Conservation (phyloP, 2,888 invertebrate species). For the Sepiola atlantica region DNA sequence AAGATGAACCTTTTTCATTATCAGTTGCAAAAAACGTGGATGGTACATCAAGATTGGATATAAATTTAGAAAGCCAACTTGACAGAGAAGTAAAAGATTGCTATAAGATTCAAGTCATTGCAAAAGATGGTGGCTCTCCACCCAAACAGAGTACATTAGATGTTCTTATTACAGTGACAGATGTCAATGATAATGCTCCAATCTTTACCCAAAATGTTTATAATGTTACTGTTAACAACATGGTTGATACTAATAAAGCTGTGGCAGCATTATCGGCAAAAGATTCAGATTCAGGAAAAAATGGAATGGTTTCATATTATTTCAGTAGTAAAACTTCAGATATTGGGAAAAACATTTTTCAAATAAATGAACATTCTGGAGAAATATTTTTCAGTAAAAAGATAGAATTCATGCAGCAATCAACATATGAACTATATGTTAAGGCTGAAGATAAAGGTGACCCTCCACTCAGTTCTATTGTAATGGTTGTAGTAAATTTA, state of each 20-base stretch:
- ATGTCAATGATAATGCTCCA: slow-evolving; percentile 10
- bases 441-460: background rate
- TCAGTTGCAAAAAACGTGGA: background rate
- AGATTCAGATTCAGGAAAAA: slow-evolving; percentile 2
- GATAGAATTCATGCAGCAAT: background rate
- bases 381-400: background rate
- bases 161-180: background rate
- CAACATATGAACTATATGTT: slow-evolving; percentile 10
- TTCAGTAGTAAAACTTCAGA: slow-evolving; percentile 1
- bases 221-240: slow-evolving; percentile 2
- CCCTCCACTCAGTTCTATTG: background rate
- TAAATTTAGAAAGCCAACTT: slow-evolving; percentile 19
- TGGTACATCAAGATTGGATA: background rate
- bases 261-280: background rate
- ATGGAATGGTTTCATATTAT: slow-evolving; percentile 32
- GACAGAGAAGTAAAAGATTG: background rate
- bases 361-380: background rate
- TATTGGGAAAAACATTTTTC: background rate
- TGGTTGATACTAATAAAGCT: background rate
- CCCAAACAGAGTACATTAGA: slow-evolving; percentile 4
- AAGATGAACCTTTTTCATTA: background rate
- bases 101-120: background rate
- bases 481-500: slow-evolving; percentile 18
- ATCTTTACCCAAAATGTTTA: background rate
- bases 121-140: background rate